These are phyloP conservation scores for Hydrozoanthus gracilis DNA, from an alignment of 92 coral and sea anemone genomes.

Conservation along the genomic window DNA sequence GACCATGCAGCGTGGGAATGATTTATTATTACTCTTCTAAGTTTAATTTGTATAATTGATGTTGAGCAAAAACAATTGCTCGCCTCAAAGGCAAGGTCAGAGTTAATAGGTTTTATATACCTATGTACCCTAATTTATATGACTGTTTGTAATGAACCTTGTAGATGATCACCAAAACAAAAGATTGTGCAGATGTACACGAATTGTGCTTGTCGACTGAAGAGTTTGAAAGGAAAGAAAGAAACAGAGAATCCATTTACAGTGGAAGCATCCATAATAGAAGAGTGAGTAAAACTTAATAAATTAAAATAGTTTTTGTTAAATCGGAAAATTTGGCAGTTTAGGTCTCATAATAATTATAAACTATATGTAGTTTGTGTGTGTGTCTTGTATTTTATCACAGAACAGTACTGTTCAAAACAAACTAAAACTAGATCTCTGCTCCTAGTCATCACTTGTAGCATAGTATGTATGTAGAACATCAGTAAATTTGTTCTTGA, in stretches of 20 bases:
- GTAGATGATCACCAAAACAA: slow-evolving; percentile 96
- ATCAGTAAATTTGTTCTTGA: too few relatives aligned
- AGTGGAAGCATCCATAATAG: slow-evolving; percentile 95
- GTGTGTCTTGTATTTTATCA: too few relatives aligned
- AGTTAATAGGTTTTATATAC: neutral
- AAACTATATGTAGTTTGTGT: too few relatives aligned
- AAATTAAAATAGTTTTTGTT: neutral
- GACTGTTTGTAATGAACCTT: neutral
- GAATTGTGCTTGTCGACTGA: slow-evolving; percentile 94
- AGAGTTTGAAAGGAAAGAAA: slow-evolving; percentile 96
- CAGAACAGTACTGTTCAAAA: too few relatives aligned
- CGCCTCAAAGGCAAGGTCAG: neutral
- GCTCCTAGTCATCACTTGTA: too few relatives aligned
- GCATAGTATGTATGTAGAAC: too few relatives aligned
- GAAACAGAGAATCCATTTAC: slow-evolving; percentile 88
- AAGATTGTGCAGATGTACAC: slow-evolving; percentile 90
- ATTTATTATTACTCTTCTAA: too few relatives aligned
- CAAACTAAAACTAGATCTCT: too few relatives aligned
- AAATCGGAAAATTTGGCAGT: neutral
- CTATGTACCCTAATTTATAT: neutral
- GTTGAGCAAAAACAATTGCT: too few relatives aligned
- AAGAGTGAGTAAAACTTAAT: slow-evolving; percentile 68
- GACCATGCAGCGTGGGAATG: too few relatives aligned
- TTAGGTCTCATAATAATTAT: neutral
- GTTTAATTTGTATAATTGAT: too few relatives aligned